phyloP scores from a whole-genome alignment of 2,113 vertebrate species.

The Saccopteryx bilineata region DNA sequence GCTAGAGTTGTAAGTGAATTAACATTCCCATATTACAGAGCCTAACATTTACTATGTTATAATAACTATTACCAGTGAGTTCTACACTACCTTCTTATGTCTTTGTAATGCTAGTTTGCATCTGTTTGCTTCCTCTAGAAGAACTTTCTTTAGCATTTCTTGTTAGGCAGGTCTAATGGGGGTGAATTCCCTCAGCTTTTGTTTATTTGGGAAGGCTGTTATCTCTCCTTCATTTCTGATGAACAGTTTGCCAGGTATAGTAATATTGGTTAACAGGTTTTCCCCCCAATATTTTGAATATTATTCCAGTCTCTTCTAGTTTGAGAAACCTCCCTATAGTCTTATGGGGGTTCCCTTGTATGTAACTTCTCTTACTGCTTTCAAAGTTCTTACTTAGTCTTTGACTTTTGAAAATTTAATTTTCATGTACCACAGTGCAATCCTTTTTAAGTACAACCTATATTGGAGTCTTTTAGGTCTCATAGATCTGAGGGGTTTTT shows the following conservation, averaged over 20 bases:
- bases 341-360: neutral
- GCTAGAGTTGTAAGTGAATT: neutral
- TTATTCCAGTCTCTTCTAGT: neutral
- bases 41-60: neutral
- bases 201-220: neutral
- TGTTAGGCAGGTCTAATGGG: too few species aligned
- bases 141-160: neutral
- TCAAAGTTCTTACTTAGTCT: constrained; percentile 4
- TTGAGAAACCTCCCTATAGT: neutral
- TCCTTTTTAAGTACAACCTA: neutral
- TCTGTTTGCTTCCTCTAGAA: neutral
- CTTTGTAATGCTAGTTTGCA: neutral
- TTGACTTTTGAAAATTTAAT: neutral
- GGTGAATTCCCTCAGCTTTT: neutral
- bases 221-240: neutral
- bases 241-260: neutral
- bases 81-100: neutral
- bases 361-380: neutral
- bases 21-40: neutral
- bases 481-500: neutral
- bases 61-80: neutral
- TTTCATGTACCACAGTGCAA: neutral
- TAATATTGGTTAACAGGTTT: neutral
- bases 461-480: neutral
- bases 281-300: neutral